phyloP scores from a whole-genome alignment of 2,113 vertebrate species.

The Cynoglossus semilaevis region DNA sequence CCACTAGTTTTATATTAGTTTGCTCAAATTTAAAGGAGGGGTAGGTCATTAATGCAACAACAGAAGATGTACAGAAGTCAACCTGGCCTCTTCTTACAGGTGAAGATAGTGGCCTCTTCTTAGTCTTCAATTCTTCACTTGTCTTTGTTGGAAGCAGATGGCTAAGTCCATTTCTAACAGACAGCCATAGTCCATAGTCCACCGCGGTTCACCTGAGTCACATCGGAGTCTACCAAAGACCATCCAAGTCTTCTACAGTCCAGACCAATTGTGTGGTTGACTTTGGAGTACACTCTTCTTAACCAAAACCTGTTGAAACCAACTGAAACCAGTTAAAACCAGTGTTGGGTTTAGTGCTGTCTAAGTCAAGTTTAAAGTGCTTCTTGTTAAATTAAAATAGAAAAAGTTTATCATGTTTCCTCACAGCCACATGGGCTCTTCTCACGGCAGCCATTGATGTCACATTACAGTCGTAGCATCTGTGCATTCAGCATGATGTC shows the following conservation, averaged over 20 bases:
- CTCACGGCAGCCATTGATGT: neutral
- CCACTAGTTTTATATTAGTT: too few relatives aligned
- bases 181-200: neutral
- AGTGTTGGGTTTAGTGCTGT: neutral
- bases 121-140: too few relatives aligned
- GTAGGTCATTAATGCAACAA: too few relatives aligned
- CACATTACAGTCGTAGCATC: too few relatives aligned
- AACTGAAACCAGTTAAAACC: neutral
- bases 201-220: neutral
- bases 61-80: too few relatives aligned
- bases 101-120: too few relatives aligned
- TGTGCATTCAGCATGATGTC: constrained; percentile 6
- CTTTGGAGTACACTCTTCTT: neutral
- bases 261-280: too few relatives aligned
- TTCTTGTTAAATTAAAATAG: constrained; percentile 38
- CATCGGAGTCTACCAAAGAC: neutral
- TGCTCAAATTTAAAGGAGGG: too few relatives aligned
- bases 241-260: too few relatives aligned
- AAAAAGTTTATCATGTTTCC: constrained; percentile 25
- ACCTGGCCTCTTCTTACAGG: too few relatives aligned
- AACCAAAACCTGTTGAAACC: neutral
- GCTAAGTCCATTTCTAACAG: too few relatives aligned
- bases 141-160: too few relatives aligned
- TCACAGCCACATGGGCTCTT: constrained; percentile 12
- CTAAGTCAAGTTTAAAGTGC: constrained; percentile 56